Percentiles rank a stretch among this genome's conserved stretches.
These are phyloP conservation scores for Pandion haliaetus DNA, from an alignment of 2,113 vertebrate genomes.

Conservation along the genomic window DNA sequence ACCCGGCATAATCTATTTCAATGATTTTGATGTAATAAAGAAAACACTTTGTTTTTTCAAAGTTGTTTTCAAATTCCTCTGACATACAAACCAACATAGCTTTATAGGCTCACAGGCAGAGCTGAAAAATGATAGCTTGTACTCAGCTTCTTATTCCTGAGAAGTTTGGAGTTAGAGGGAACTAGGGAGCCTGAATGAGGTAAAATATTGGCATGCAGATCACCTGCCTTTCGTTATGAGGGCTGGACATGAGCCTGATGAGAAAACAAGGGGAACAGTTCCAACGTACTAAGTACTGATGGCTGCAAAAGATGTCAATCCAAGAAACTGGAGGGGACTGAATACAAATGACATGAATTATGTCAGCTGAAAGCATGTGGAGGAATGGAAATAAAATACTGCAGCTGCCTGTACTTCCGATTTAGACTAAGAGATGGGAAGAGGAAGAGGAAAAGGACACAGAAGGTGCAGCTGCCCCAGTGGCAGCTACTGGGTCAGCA, in stretches of 20 bases:
- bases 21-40: not conserved
- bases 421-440: not conserved
- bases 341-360: not conserved
- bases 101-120: not conserved
- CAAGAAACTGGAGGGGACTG: not conserved
- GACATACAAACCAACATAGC: not conserved
- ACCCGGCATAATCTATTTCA: not conserved
- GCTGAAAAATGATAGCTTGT: not conserved
- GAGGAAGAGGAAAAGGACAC: not conserved
- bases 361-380: accelerated
- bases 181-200: not conserved
- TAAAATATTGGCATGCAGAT: not conserved
- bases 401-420: not conserved
- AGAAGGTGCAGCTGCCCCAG: not conserved
- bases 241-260: not conserved
- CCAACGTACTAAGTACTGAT: not conserved
- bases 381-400: not conserved
- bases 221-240: not conserved
- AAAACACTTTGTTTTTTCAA: not conserved
- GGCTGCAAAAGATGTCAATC: not conserved
- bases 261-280: not conserved
- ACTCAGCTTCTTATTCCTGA: not conserved
- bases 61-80: not conserved
- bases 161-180: not conserved
- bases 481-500: not conserved